These are phyloP conservation scores for Cyclina sinensis DNA, from an alignment of 1,140 invertebrate species.

Conservation along the genomic window DNA sequence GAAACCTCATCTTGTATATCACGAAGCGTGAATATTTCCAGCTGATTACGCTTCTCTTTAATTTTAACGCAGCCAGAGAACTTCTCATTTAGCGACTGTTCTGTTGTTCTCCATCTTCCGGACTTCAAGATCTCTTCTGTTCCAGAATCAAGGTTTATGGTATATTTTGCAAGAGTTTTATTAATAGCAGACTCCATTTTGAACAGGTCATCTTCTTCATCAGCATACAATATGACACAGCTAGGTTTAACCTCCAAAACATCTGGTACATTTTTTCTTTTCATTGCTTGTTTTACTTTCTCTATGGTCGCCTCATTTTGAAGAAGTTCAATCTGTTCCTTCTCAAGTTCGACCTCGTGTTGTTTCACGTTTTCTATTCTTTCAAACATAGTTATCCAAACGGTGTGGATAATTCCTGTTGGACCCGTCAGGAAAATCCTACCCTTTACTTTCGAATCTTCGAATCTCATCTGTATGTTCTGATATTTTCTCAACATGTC, in stretches of 20 bases:
- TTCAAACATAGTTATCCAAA: conserved; percentile 61
- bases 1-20: conserved; percentile 5
- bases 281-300: conserved; percentile 50
- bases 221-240: conserved; percentile 49
- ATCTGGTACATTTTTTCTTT: conserved; percentile 43
- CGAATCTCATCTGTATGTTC: background rate
- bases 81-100: conserved; percentile 8
- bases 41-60: background rate
- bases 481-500: background rate
- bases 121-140: conserved; percentile 6
- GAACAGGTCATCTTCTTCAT: conserved; percentile 55
- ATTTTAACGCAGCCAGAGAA: background rate
- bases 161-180: conserved; percentile 44
- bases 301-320: conserved; percentile 28
- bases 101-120: conserved; percentile 46
- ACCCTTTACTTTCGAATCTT: background rate
- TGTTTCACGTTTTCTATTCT: background rate
- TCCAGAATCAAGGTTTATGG: conserved; percentile 37
- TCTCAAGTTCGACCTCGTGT: background rate
- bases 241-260: conserved; percentile 66
- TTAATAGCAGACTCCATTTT: conserved; percentile 57
- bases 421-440: background rate
- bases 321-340: conserved; percentile 26
- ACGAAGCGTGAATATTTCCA: conserved; percentile 1
- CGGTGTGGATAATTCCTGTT: background rate